Base-by-base conservation (phyloP, 2,888 invertebrate species). In the Mythimna lalbum region DNA sequence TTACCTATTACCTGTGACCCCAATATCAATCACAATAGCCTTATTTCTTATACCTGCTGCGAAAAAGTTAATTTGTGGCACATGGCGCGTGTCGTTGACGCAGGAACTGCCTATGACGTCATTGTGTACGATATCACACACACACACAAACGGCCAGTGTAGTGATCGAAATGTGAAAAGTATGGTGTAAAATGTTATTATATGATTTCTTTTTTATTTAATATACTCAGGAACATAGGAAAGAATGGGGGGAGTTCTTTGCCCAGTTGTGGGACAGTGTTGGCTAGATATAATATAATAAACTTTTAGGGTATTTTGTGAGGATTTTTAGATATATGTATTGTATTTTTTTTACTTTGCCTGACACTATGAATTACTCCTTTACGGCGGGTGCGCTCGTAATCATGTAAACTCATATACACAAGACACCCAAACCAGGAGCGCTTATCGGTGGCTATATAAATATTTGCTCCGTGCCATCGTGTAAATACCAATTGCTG, bases 31-130 rank as follows among this genome's bases (percentile, higher is more conserved):
- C 43, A 36, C 9, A 63, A 55, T 53, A 50, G 27, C 27, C 59
- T 64, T 67, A 63, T 61, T 55, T 43, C 23, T 12, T 31, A 39
- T 69, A 76, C 79, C 74, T 73, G 82, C 76, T 79, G 76, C 52
- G 74, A 61, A 74, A 73, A 69, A 63, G 62, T 72, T 66, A 75
- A 84, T 81, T 78, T 77, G 60, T 56, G 47, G 62, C 76, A 83
- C 47, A 75, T 70, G 78, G 69, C 43, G 66, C 65, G 59, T 76
- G 68, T 64, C 76, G 47, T 43, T 61, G 63, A 77, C 63, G 55
- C 27, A 59, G 62, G 43, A 3, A n/a, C 27, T 14, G 1, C 5
- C 12, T 47, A 55, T 79, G 64, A 73, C 65, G 82, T 82, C 79
- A 72, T 49, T 7, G 31, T 17, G 50, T 53, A 65, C 61, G 14